Evolutionary conservation across 2,113 vertebrate species (phyloP), one percentile per base, ranked within the genome.

Genomic region (Penelope pileata): DNA sequence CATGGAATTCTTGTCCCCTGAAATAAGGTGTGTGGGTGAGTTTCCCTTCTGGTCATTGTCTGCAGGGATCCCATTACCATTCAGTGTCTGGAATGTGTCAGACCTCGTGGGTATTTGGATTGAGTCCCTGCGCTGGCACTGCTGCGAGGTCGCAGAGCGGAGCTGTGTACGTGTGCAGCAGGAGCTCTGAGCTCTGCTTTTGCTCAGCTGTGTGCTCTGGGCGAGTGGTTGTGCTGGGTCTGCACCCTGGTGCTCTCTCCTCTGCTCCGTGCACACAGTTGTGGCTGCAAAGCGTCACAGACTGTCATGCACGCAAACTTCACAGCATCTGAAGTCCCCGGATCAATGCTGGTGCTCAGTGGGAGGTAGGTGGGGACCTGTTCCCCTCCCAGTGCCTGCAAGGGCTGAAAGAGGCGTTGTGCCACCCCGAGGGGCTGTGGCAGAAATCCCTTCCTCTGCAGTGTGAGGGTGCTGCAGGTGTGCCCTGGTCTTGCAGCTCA

Each of bases 61-160:
- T 36, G 45, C 29, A 29, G 51, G 29, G 50, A 45, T 75, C 21
- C 45, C 10, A 0, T 70, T 69, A 32, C 34, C 24, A 16, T 90
- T 75, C 47, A 0, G 0, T 47, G 30, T 51, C 38, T 38, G 38
- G n/a, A 24, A 9, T 21, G 29, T 38, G 34, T 60, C 45, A 59
- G 38, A 56, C 30, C 7, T 51, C 22, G 48, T 19, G 7, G 30
- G 30, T 90, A 11, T 59, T 83, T 83, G 66, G 22, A 40, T 26
- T 0, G 0, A 24, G 29, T 74, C 51, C 56, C 13, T 12, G 62
- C 0, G 0, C 74, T 36, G 50, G 54, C 30, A 13, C 24, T 59
- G 67, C 62, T 74, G 62, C 2, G 1, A 16, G 0, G 1, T 32
- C 0, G 0, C 12, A 26, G 26, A 90, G 34, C 58, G 62, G 70